phyloP scores from a whole-genome alignment of 2,113 vertebrate species.

The Odocoileus virginianus region DNA sequence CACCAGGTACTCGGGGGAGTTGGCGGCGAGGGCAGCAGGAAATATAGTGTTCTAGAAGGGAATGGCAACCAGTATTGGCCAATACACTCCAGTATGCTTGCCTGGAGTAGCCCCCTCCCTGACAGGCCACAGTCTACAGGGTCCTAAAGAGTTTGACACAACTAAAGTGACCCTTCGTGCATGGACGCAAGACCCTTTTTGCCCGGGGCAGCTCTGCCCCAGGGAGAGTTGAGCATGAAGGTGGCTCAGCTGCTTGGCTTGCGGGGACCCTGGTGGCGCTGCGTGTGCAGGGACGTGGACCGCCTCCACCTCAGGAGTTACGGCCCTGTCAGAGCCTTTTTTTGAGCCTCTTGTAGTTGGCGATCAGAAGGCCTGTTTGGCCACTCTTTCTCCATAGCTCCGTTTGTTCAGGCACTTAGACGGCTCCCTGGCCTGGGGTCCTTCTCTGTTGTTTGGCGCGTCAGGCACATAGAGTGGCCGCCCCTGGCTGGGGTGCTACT shows the following conservation, averaged over 20 bases:
- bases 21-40: background rate
- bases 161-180: too few species aligned
- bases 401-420: background rate
- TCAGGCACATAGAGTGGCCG: background rate
- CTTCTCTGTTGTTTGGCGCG: background rate
- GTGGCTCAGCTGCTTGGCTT: background rate
- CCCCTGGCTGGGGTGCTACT: background rate
- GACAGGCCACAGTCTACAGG: background rate
- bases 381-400: background rate
- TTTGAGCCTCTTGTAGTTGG: background rate
- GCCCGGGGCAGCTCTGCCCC: background rate
- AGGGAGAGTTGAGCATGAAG: rapidly evolving
- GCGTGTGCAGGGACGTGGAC: background rate
- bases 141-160: background rate
- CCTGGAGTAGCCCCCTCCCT: background rate
- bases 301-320: background rate
- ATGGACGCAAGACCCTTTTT: background rate
- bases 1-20: background rate
- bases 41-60: background rate
- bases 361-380: background rate
- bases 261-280: background rate
- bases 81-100: background rate
- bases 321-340: background rate
- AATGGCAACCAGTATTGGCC: background rate
- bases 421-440: background rate